These are phyloP conservation scores for Melieria picta DNA, from an alignment of 2,888 invertebrate species.

Conservation along the genomic window DNA sequence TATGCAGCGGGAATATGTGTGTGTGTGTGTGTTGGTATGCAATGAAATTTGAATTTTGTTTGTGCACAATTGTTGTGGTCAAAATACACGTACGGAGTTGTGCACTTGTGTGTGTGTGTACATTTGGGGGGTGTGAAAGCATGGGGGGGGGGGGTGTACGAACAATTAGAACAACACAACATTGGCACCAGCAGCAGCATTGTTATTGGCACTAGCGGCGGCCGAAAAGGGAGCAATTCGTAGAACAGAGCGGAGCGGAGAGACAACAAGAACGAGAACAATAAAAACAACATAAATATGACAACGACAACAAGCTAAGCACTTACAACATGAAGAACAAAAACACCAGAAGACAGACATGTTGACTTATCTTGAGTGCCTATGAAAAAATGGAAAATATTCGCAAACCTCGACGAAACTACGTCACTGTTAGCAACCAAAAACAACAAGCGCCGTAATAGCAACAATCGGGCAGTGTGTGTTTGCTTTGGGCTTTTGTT, in stretches of 20 bases:
- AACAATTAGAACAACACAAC: constrained; percentile 35
- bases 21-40: constrained; percentile 46
- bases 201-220: no score
- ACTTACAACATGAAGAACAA: no score
- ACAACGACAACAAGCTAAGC: no score
- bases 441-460: no score
- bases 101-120: constrained; percentile 2
- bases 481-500: constrained; percentile 34
- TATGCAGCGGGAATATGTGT: background rate
- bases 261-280: no score
- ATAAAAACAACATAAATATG: no score
- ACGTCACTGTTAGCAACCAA: no score
- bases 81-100: no score
- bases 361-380: background rate
- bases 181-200: background rate
- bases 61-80: constrained; percentile 37
- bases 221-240: no score
- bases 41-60: constrained; percentile 57
- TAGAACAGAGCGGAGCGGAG: no score
- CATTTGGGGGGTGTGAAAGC: background rate
- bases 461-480: constrained; percentile 4
- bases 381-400: no score
- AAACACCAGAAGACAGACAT: background rate
- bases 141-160: constrained; percentile 1
- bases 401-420: no score